Evolutionary conservation across 2,797 vertebrate genomes (phyloP).

Genomic region (Perodicticus potto): DNA sequence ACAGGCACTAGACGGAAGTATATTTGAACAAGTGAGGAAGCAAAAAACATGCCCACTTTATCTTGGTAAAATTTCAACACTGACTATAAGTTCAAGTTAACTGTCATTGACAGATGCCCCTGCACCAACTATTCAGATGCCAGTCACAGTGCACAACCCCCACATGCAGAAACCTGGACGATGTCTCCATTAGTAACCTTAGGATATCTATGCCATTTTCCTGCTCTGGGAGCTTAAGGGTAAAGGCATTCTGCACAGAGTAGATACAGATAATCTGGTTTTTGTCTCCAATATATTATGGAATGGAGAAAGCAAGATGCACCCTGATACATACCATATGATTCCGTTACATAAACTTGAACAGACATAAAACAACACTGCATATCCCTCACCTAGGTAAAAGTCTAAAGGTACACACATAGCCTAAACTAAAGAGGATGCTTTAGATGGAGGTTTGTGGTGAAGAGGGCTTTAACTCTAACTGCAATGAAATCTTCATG

Average conservation of each 20-base stretch:
- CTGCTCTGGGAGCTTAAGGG: background rate
- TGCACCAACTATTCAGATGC: background rate
- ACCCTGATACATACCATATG: background rate
- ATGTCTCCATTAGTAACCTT: background rate
- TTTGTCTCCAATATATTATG: background rate
- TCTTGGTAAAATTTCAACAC: background rate
- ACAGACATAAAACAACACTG: slow-evolving; percentile 14
- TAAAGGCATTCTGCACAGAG: background rate
- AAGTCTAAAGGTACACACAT: background rate
- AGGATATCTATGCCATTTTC: background rate
- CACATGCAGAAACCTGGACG: background rate
- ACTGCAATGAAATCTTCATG: slow-evolving; percentile 15
- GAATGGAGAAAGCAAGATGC: slow-evolving; percentile 11
- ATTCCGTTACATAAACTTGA: background rate
- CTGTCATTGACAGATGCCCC: background rate
- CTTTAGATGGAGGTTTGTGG: background rate
- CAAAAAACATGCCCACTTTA: background rate
- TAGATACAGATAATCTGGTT: slow-evolving; percentile 5
- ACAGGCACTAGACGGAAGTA: background rate
- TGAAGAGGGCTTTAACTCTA: background rate
- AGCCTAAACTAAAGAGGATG: background rate
- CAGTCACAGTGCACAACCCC: background rate
- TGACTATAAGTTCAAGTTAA: background rate
- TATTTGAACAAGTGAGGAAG: background rate
- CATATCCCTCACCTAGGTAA: background rate